phyloP scores from a whole-genome alignment of 2,888 invertebrate genomes.

The Julus scandinavius region DNA sequence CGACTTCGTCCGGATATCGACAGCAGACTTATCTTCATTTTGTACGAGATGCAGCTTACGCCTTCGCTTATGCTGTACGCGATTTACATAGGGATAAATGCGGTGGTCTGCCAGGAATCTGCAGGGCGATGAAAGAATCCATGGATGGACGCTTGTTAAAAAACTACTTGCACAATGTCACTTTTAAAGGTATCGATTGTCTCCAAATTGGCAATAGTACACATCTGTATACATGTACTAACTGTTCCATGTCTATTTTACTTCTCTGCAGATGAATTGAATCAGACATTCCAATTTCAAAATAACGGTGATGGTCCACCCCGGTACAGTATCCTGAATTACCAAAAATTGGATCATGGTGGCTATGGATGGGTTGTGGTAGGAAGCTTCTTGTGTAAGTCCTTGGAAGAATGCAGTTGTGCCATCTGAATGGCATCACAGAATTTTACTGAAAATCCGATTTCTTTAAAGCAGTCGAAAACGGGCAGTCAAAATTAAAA shows the following conservation, averaged over 20 bases:
- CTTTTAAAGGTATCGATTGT: conserved; percentile 68
- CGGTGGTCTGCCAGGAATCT: conserved; percentile 65
- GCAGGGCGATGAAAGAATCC: conserved; percentile 65
- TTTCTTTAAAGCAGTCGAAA: conserved; percentile 62
- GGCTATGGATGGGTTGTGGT: conserved; percentile 67
- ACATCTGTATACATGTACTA: background rate
- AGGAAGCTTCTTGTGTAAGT: conserved; percentile 67
- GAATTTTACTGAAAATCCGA: background rate
- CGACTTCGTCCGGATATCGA: conserved; percentile 62
- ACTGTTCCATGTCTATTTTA: conserved; percentile 11
- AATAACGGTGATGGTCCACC: conserved; percentile 70
- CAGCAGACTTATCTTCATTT: conserved; percentile 69
- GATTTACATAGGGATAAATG: conserved; percentile 67
- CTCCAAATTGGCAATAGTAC: background rate
- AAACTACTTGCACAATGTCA: conserved; percentile 67
- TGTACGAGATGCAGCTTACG: conserved; percentile 70
- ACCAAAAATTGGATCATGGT: conserved; percentile 64
- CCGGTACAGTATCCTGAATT: conserved; percentile 70
- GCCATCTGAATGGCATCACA: background rate
- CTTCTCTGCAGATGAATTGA: conserved; percentile 67
- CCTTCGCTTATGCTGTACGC: conserved; percentile 70
- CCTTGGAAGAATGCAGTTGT: background rate
- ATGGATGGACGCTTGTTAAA: conserved; percentile 67
- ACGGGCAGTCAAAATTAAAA: conserved; percentile 64
- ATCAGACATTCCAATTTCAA: conserved; percentile 68